These are phyloP conservation scores for Parauchenoglanis punctatus DNA, from an alignment of 2,797 vertebrate genomes.

Conservation along the genomic window DNA sequence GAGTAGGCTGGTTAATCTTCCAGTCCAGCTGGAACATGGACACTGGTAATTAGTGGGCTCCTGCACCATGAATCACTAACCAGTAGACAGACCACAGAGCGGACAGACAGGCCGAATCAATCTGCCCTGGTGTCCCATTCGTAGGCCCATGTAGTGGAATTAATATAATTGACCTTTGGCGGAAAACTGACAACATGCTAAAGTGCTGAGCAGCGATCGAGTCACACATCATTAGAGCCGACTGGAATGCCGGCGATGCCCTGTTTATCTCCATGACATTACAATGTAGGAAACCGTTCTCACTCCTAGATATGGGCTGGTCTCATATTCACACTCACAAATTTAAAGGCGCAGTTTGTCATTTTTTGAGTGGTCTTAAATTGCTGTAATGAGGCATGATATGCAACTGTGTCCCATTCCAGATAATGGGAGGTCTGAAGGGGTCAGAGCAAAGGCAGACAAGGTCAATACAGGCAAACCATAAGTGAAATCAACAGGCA, in stretches of 20 bases:
- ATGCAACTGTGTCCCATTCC: neutral
- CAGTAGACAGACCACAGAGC: constrained; percentile 42
- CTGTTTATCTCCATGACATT: constrained; percentile 27
- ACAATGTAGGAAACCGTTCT: constrained; percentile 6
- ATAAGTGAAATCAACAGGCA: neutral
- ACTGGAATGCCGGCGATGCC: constrained; percentile 7
- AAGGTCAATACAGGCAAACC: neutral
- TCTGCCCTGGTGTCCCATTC: constrained; percentile 38
- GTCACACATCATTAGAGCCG: constrained; percentile 38
- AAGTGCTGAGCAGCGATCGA: constrained; percentile 21
- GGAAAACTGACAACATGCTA: constrained; percentile 49
- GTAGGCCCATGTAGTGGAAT: constrained; percentile 39
- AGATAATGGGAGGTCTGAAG: neutral
- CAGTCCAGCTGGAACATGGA: constrained; percentile 45
- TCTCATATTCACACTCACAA: neutral
- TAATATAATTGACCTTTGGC: constrained; percentile 54
- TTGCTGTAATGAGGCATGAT: neutral
- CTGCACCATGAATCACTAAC: constrained; percentile 57
- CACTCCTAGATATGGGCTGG: neutral
- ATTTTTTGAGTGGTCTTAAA: neutral
- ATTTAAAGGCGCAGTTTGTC: neutral
- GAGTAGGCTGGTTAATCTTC: constrained; percentile 46
- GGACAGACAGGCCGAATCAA: constrained; percentile 48
- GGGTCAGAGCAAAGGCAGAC: neutral
- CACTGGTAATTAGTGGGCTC: constrained; percentile 49